Conservation (phyloP, 30 jellyfish, hydroid and myxozoan species). For the Turritopsis dohrnii region DNA sequence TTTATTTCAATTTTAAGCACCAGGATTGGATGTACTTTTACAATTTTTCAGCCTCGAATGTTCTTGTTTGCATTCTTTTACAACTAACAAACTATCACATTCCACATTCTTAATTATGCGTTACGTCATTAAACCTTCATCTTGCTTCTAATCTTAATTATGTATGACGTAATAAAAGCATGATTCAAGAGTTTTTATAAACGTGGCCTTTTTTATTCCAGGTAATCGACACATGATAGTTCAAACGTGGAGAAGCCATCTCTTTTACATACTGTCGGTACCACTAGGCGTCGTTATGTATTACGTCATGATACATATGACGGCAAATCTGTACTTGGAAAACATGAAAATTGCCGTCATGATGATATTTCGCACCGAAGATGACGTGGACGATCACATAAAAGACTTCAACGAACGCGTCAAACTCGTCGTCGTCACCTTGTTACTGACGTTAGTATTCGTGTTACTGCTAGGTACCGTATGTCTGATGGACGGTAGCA, state of each 20-base stretch:
- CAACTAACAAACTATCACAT: no score
- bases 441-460: neutral
- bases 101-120: no score
- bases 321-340: neutral
- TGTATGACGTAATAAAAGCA: no score
- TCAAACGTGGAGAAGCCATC: conserved; percentile 14
- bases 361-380: neutral
- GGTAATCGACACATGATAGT: conserved; percentile 27
- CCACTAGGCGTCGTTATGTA: conserved; percentile 7
- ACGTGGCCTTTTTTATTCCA: neutral
- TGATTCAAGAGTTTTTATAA: no score
- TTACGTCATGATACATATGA: conserved; percentile 21
- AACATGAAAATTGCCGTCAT: neutral
- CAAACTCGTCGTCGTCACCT: neutral
- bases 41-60: no score
- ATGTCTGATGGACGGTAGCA: neutral
- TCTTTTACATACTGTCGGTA: neutral
- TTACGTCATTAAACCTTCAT: no score
- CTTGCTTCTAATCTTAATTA: no score
- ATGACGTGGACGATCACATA: neutral
- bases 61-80: no score
- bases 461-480: neutral
- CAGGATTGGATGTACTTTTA: no score
- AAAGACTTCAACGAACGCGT: conserved; percentile 4
- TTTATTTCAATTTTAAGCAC: no score